Percentiles rank a stretch among this genome's conserved stretches.
These are phyloP conservation scores for Drosophila sp. DNA, from an alignment of 1,140 invertebrate species.

Conservation along the genomic window DNA sequence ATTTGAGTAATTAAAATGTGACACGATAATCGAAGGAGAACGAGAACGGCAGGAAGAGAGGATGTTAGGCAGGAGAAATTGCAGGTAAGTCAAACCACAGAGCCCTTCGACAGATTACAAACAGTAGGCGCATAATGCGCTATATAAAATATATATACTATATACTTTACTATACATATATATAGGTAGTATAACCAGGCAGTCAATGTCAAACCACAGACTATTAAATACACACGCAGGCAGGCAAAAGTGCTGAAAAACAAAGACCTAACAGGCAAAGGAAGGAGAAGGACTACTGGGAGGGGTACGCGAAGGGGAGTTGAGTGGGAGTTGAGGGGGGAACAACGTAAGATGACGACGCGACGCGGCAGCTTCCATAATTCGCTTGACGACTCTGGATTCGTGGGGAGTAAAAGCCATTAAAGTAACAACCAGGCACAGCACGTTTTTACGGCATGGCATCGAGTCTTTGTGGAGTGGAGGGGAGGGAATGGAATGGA, in stretches of 20 bases:
- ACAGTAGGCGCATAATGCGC: conserved; percentile 62
- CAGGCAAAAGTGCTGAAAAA: conserved; percentile 80
- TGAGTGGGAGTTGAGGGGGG: no score
- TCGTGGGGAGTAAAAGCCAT: conserved; percentile 81
- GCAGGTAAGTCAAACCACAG: conserved; percentile 32
- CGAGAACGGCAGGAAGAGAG: neutral
- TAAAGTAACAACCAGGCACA: conserved; percentile 82
- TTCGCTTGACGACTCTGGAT: conserved; percentile 72
- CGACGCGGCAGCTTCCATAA: conserved; percentile 69
- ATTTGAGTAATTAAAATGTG: conserved; percentile 83
- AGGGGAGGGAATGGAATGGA: neutral
- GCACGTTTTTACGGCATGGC: conserved; percentile 76
- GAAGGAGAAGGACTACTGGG: neutral
- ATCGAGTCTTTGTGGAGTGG: conserved; percentile 24
- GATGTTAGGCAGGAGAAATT: neutral
- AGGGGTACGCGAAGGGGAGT: conserved; percentile 9
- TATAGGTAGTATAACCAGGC: conserved; percentile 44
- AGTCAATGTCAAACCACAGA: conserved; percentile 81
- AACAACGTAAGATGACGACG: conserved; percentile 31
- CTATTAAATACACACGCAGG: conserved; percentile 82
- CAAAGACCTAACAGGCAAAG: conserved; percentile 52
- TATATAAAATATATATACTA: conserved; percentile 30
- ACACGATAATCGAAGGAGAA: conserved; percentile 74
- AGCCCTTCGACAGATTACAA: conserved; percentile 64
- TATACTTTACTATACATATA: conserved; percentile 48